Base-by-base conservation (phyloP, 2,888 invertebrate species). In the Eupithecia insigniata region DNA sequence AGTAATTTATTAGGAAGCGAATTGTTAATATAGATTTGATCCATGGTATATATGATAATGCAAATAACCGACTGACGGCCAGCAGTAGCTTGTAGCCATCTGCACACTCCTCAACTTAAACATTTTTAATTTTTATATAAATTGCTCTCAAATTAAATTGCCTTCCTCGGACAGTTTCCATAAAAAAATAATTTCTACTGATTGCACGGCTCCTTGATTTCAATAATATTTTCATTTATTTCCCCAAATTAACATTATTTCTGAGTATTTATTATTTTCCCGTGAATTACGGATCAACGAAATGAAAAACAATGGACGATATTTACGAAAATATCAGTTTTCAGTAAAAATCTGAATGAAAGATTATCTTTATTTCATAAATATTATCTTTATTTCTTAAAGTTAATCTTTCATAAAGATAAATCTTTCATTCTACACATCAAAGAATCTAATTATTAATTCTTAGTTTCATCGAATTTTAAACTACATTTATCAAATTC, bases 111-210 rank as follows among this genome's bases (percentile, higher is more conserved):
- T 55, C 12, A 55, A 71, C 43, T 61, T 69, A 67, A 72, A 70
- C 70, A 69, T 70, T 82, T 83, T 83, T 62, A 84, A 82, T 83
- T 83, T 83, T 83, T 82, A 81, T 80, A 84, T 85, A 84, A 84
- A 83, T 84, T 83, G 82, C 80, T 84, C 68, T 79, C 80, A 83
- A 85, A 84, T 84, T 74, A 75, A 82, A 82, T 77, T 75, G 75
- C 69, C 77, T 26, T 36, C 14, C 66, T 62, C 64, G 55, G 67
- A 75, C 77, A 74, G 80, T 69, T 70, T 66, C 30, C 46, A 70
- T 70, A 58, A 12, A 58, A 18, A 64, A 67, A 60, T 67, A 69
- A 75, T 76, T 70, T 73, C 61, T 73, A 60, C 46, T 32, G 62
- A 68, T 72, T 72, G 70, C 43, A 61, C 43, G 26, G 43, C 43